These are phyloP conservation scores for Exaiptasia diaphana DNA, from an alignment of 64 coral and sea anemone genomes.

Conservation along the genomic window DNA sequence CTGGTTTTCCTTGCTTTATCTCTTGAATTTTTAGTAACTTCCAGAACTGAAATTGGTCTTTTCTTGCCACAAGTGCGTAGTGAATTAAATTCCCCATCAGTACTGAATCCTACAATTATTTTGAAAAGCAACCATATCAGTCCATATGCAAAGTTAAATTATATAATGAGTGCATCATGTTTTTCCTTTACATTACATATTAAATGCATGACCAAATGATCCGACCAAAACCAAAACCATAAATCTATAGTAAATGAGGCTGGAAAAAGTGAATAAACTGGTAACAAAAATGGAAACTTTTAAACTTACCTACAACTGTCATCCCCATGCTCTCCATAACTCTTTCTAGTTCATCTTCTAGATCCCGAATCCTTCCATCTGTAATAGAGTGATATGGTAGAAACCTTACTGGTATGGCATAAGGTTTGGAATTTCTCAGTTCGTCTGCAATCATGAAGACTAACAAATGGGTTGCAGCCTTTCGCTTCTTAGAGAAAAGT, in stretches of 20 bases:
- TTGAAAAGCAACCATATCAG: too few species aligned
- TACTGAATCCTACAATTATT: conserved; percentile 30
- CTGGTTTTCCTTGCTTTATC: neutral
- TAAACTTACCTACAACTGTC: conserved; percentile 14
- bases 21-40: conserved; percentile 15
- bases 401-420: conserved; percentile 55
- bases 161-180: too few species aligned
- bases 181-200: too few species aligned
- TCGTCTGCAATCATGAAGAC: conserved; percentile 58
- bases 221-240: too few species aligned
- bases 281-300: too few species aligned
- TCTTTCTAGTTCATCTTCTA: conserved; percentile 30
- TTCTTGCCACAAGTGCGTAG: neutral
- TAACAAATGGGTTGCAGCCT: conserved; percentile 41
- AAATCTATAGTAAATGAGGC: too few species aligned
- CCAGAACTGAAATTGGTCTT: conserved; percentile 16
- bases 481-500: conserved; percentile 34
- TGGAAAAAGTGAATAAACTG: too few species aligned
- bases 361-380: conserved; percentile 22
- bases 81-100: conserved; percentile 42
- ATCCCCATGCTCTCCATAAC: conserved; percentile 23
- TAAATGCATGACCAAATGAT: too few species aligned
- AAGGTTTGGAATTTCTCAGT: conserved; percentile 42
- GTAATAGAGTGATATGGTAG: conserved; percentile 17
- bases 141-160: too few species aligned